Evolutionary conservation across 2,888 invertebrate genomes (phyloP).

Genomic region (Pyrrhia umbra): DNA sequence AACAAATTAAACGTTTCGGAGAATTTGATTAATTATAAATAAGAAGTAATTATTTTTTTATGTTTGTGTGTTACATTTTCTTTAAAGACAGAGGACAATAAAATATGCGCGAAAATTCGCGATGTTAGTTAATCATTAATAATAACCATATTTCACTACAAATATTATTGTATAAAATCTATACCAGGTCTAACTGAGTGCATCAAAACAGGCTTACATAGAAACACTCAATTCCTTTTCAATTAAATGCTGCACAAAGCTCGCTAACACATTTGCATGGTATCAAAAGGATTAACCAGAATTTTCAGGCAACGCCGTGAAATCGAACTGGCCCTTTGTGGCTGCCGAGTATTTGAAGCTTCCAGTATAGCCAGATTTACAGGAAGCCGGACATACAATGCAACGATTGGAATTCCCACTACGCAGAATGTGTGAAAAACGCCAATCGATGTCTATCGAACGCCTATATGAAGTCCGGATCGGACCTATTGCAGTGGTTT

Average conservation of each 20-base stretch:
- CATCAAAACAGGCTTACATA: neutral
- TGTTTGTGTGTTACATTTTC: too few species aligned
- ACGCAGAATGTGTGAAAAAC: constrained; percentile 47
- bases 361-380: constrained; percentile 46
- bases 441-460: constrained; percentile 39
- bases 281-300: constrained; percentile 27
- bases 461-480: constrained; percentile 38
- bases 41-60: too few species aligned
- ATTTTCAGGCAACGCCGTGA: neutral
- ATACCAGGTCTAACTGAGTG: neutral
- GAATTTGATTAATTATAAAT: too few species aligned
- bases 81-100: too few species aligned
- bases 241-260: constrained; percentile 24
- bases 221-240: constrained; percentile 18
- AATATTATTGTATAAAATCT: too few species aligned
- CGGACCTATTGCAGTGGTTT: neutral
- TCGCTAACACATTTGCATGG: constrained; percentile 11
- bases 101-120: too few species aligned
- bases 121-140: too few species aligned
- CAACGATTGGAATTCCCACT: constrained; percentile 53
- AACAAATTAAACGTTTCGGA: too few species aligned
- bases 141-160: too few species aligned
- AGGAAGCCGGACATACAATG: constrained; percentile 32
- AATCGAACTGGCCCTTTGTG: constrained; percentile 26
- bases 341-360: constrained; percentile 16